phyloP scores from a whole-genome alignment of 2,797 vertebrate genomes.

The Necrosyrtes monachus region DNA sequence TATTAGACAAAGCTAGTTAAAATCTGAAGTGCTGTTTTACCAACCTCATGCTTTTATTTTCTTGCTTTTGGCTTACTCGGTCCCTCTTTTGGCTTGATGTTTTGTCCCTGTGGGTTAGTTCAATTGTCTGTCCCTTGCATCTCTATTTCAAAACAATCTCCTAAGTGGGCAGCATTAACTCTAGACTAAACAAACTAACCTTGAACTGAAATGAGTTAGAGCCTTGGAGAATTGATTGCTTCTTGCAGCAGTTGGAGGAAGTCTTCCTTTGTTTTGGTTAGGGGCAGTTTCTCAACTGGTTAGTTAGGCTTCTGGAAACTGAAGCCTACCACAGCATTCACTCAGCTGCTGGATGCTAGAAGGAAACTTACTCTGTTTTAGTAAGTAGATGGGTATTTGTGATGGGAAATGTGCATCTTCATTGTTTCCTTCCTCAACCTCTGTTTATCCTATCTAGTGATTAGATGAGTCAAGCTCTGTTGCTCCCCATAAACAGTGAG shows the following conservation, averaged over 20 bases:
- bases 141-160: neutral
- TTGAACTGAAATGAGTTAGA: neutral
- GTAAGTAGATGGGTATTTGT: neutral
- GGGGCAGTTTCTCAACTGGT: neutral
- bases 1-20: neutral
- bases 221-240: neutral
- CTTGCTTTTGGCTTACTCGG: neutral
- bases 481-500: neutral
- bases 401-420: constrained; percentile 6
- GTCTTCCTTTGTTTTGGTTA: neutral
- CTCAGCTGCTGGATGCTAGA: neutral
- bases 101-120: neutral
- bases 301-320: neutral
- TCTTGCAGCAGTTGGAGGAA: neutral
- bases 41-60: neutral
- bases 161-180: constrained; percentile 9
- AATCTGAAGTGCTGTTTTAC: neutral
- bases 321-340: neutral
- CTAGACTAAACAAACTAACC: constrained; percentile 17
- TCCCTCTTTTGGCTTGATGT: neutral
- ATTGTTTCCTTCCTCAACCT: constrained; percentile 16
- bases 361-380: neutral
- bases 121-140: neutral
- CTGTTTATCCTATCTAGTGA: neutral
- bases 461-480: neutral